These are phyloP conservation scores for Neodontobutis hainanensis DNA, from an alignment of 2,113 vertebrate species.

Conservation along the genomic window DNA sequence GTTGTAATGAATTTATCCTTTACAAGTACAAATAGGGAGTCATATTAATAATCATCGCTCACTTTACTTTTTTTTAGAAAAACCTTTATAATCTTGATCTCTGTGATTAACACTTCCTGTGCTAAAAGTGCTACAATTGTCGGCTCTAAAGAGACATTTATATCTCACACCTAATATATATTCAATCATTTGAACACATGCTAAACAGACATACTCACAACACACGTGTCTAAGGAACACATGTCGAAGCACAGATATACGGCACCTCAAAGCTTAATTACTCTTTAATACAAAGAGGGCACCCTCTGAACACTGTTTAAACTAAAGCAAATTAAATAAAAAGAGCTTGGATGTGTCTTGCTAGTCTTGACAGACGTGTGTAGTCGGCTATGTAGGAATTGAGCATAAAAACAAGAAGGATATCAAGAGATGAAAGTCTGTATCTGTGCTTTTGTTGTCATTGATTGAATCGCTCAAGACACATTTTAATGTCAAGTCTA, in stretches of 20 bases:
- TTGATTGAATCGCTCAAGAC: not conserved
- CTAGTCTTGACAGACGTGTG: constrained; percentile 26
- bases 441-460: not conserved
- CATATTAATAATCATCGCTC: too few species aligned
- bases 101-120: constrained; percentile 29
- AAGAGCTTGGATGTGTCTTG: constrained; percentile 1
- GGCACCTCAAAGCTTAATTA: constrained; percentile 13
- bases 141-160: constrained; percentile 9
- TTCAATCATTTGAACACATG: not conserved
- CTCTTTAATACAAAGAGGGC: constrained; percentile 5
- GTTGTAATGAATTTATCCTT: too few species aligned
- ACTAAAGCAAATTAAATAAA: not conserved
- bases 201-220: constrained; percentile 2
- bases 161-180: too few species aligned
- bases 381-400: constrained; percentile 14
- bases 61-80: too few species aligned
- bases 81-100: constrained; percentile 34
- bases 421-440: not conserved
- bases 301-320: too few species aligned
- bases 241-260: not conserved
- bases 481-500: not conserved
- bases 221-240: not conserved
- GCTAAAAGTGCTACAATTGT: constrained; percentile 42
- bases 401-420: not conserved
- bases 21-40: not conserved